Evolutionary conservation across 2,888 invertebrate genomes (phyloP).

Genomic region (Xestoiulus laeticollis): DNA sequence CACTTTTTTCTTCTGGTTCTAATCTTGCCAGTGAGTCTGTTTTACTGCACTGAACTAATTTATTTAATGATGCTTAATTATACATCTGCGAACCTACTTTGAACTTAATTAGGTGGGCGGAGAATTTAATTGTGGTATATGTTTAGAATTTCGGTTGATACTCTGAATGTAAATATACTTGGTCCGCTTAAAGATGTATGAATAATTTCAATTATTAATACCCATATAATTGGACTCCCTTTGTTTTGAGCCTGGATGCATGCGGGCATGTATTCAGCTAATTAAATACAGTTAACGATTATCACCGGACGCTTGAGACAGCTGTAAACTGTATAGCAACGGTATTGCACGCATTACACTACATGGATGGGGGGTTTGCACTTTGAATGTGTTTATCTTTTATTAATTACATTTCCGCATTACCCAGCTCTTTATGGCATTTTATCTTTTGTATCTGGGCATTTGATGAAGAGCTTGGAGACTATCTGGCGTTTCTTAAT

Average conservation of each 20-base stretch:
- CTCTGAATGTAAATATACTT: not conserved
- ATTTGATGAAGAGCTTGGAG: conserved; percentile 24
- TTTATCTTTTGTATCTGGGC: conserved; percentile 7
- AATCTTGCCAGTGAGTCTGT: not conserved
- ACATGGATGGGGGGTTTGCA: not conserved
- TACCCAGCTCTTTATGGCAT: not conserved
- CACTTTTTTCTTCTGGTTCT: not conserved
- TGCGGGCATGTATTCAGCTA: conserved; percentile 9
- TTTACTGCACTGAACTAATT: conserved; percentile 8
- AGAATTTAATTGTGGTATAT: conserved; percentile 34
- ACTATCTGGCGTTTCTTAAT: conserved; percentile 33
- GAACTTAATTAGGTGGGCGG: conserved; percentile 34
- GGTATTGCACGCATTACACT: not conserved
- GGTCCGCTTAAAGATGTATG: conserved; percentile 37
- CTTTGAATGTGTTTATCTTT: conserved; percentile 19
- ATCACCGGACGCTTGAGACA: conserved; percentile 34
- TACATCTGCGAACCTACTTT: conserved; percentile 28
- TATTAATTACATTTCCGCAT: conserved; percentile 23
- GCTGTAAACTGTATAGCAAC: not conserved
- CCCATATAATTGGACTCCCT: not conserved
- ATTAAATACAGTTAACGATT: conserved; percentile 29
- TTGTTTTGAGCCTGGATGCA: not conserved
- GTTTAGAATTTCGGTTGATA: not conserved
- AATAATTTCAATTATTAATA: conserved; percentile 34
- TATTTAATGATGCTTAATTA: conserved; percentile 18